Evolutionary conservation across 2,888 invertebrate genomes (phyloP).

Genomic region (Tortrix viridana): DNA sequence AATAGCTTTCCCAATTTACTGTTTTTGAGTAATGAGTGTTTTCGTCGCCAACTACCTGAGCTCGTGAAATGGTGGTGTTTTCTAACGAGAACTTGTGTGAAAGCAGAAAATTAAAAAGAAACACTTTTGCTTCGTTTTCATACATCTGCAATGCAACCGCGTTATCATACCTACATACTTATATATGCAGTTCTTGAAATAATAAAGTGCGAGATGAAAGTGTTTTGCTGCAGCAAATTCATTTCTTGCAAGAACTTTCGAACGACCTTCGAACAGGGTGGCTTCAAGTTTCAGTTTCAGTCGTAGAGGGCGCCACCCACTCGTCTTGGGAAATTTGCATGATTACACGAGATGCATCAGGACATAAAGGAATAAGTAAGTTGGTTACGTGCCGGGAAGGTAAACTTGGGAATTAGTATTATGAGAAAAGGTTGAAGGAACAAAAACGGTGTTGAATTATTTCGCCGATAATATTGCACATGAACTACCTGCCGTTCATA

Average conservation of each 20-base stretch:
- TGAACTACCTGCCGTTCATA: no score
- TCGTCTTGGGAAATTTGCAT: conserved; percentile 76
- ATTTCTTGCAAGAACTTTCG: conserved; percentile 76
- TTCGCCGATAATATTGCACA: no score
- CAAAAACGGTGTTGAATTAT: neutral
- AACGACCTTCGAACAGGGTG: conserved; percentile 79
- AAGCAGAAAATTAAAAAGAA: conserved; percentile 4
- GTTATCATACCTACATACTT: no score
- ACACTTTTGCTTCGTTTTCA: conserved; percentile 12
- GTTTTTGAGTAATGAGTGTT: conserved; percentile 27
- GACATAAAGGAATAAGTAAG: conserved; percentile 47
- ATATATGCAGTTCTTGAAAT: conserved; percentile 32
- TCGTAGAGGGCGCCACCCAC: conserved; percentile 65
- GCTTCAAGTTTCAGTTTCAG: conserved; percentile 75
- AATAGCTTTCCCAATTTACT: conserved; percentile 32
- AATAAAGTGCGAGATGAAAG: conserved; percentile 69
- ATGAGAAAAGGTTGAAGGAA: neutral
- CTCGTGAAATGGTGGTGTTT: neutral
- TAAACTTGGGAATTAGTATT: conserved; percentile 9
- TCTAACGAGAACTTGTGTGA: neutral
- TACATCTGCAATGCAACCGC: neutral
- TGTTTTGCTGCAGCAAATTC: conserved; percentile 74
- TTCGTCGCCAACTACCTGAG: conserved; percentile 20
- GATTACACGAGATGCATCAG: conserved; percentile 73
- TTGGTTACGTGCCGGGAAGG: conserved; percentile 22